Evolutionary conservation across 2,797 vertebrate species (phyloP).

Genomic region (Cynopterus sphinx): DNA sequence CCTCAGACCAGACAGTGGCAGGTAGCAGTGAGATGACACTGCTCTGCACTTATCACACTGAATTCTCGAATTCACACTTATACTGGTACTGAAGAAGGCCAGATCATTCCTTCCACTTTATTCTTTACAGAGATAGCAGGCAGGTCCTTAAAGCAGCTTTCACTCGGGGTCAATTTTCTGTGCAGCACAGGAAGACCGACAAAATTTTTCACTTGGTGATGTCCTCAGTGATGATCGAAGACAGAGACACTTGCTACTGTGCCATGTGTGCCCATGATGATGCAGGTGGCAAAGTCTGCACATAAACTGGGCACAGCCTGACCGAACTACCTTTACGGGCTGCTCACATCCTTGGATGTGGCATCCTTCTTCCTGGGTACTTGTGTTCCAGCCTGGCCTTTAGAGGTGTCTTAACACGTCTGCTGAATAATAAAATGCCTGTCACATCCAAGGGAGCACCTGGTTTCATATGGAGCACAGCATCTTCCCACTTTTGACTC

Average conservation of each 20-base stretch:
- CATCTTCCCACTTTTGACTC: background rate
- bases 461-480: background rate
- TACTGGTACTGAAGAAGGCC: slow-evolving; percentile 41
- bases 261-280: background rate
- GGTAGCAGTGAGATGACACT: background rate
- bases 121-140: slow-evolving; percentile 2
- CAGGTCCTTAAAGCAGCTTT: fast-evolving
- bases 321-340: background rate
- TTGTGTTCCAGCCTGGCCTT: background rate
- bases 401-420: background rate
- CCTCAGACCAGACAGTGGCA: background rate
- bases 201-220: slow-evolving; percentile 67
- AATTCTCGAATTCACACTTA: background rate
- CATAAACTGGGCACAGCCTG: background rate
- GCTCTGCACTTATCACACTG: background rate
- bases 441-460: background rate
- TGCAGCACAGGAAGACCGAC: background rate
- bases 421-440: background rate
- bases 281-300: slow-evolving; percentile 21
- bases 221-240: background rate
- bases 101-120: slow-evolving; percentile 8
- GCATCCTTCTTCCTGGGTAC: background rate
- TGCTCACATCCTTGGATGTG: fast-evolving
- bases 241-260: too few species aligned
- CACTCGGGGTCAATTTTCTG: slow-evolving; percentile 23